Evolutionary conservation across 2,113 vertebrate genomes (phyloP).

Genomic region (Clarias magur): DNA sequence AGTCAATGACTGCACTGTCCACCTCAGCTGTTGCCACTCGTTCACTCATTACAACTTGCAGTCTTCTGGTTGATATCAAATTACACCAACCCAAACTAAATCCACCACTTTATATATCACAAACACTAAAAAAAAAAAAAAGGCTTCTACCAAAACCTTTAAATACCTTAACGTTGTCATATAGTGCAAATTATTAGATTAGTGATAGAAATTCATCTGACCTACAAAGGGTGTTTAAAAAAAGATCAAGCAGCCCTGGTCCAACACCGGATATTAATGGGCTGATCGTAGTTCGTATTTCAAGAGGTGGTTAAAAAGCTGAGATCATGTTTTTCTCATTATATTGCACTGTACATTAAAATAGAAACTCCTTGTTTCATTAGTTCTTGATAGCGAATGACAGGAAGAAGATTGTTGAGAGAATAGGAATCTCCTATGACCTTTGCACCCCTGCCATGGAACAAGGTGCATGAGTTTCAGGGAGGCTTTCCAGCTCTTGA

Average conservation of each 20-base stretch:
- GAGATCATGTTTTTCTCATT: conserved; percentile 16
- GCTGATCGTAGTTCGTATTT: conserved; percentile 45
- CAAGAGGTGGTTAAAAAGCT: conserved; percentile 22
- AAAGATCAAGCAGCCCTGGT: conserved; percentile 7
- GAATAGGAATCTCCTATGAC: conserved; percentile 34
- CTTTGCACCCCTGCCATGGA: conserved; percentile 4
- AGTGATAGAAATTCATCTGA: not conserved
- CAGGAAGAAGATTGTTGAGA: not conserved
- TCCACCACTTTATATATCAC: not conserved
- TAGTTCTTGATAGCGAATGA: conserved; percentile 18
- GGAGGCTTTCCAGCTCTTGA: conserved; percentile 25
- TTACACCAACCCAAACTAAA: conserved; percentile 34
- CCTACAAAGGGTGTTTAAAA: conserved; percentile 3
- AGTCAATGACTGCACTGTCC: conserved; percentile 69
- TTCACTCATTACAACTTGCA: conserved; percentile 63
- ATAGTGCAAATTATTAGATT: not conserved
- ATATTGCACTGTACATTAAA: conserved; percentile 2
- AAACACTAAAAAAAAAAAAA: conserved; percentile 23
- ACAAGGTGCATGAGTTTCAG: conserved; percentile 24
- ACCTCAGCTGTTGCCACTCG: conserved; percentile 78
- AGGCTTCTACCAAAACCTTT: not conserved
- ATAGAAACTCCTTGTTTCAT: not conserved
- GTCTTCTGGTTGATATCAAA: conserved; percentile 26
- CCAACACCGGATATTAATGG: conserved; percentile 10
- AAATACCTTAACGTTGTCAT: not conserved